Evolutionary conservation across 2,113 vertebrate genomes (phyloP).

Genomic region (Machaerirhynchus nigripectus): DNA sequence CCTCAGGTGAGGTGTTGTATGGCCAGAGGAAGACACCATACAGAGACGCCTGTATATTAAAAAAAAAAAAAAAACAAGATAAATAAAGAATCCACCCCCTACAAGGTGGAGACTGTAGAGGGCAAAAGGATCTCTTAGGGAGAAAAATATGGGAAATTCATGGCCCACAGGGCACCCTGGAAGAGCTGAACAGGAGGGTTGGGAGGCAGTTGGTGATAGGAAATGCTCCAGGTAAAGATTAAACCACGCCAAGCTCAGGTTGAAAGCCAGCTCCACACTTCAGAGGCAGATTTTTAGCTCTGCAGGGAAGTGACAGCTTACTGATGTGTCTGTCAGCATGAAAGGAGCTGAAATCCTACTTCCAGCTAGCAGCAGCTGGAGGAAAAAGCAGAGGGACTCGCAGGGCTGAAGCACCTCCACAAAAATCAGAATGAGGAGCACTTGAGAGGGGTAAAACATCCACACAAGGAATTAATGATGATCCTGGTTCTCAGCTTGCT

Average conservation of each 20-base stretch:
- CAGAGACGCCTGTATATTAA: neutral
- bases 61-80: too few relatives aligned
- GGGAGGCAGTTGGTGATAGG: too few relatives aligned
- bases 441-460: neutral
- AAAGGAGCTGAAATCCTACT: neutral
- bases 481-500: neutral
- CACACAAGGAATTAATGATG: neutral
- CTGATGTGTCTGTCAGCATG: neutral
- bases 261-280: neutral
- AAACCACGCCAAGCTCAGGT: accelerated
- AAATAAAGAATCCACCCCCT: neutral
- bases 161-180: neutral
- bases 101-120: neutral
- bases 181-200: neutral
- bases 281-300: neutral
- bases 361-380: neutral
- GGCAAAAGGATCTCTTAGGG: neutral
- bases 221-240: neutral
- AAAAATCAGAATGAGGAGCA: neutral
- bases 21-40: too few relatives aligned
- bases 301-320: neutral
- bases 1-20: neutral
- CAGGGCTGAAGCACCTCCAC: neutral
- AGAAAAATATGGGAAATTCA: neutral
- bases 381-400: neutral